Evolutionary conservation across 2,888 invertebrate genomes (phyloP), one percentile per base, ranked within the genome.

Genomic region (Synergus gifuensis): DNA sequence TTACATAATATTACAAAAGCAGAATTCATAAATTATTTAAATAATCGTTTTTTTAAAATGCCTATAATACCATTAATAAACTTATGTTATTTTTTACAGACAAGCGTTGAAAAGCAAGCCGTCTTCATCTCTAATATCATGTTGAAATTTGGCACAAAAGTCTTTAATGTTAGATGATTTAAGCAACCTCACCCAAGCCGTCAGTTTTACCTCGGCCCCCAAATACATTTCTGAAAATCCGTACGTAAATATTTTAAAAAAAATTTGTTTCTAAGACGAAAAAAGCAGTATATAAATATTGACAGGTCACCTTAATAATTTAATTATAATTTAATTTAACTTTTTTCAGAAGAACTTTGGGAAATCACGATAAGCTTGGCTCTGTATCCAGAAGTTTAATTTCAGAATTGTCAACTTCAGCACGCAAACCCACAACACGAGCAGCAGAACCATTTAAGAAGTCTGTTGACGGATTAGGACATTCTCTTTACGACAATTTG

Each of bases 21-120:
- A 58, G n/a, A 58, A 58, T 58, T 16, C 58, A 58, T 58, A n/a
- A 58, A 5, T 58, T 58, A 16, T 58, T 58, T n/a, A 58, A 58
- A 58, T 46, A 46, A 14, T 46, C 46, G 46, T 46, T 46, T 14
- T 1, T 46, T 46, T 46, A 14, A 12, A 46, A 46, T 46, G 49
- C 49, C 49, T 16, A 16, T 49, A 49, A 49, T 49, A 16, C 49
- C 40, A 16, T 49, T 16, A 16, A 1, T 49, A 49, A 49, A 16
- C 16, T 49, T 49, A 16, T 49, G 4, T 49, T 49, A 49, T 49
- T 49, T 49, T 49, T 49, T 49, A 4, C 49, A 18, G 49, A 49
- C 5, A 14, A 46, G 14, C 14, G 46, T 46, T 46, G 5, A 46
- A 46, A 46, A 46, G 46, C 46, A 46, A 46, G 2, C 46, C 46